Base-by-base conservation (phyloP, 2,113 vertebrate species). In the Ramphastos sulfuratus region DNA sequence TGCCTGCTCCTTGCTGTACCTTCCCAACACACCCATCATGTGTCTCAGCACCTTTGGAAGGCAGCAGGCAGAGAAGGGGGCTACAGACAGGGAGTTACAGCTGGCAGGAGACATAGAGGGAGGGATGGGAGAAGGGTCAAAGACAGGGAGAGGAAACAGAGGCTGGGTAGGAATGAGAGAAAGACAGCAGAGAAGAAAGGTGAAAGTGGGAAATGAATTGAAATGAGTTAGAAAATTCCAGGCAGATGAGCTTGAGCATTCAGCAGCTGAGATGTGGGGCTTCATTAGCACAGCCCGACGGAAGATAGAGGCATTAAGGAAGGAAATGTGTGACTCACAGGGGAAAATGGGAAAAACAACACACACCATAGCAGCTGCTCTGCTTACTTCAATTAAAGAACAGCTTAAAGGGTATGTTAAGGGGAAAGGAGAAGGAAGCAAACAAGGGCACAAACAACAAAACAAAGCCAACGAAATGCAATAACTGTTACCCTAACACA, bases 251-350 rank as follows among this genome's bases (percentile, higher is more conserved):
- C 66, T 82, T 81, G 75, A 95, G 94, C 88, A 76, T 92, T 87
- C 95, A 92, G 95, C 96, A 94, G 93, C 93, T 96, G 93, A 97
- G 93, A 95, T 94, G 93, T 79, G 93, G 95, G 91, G 92, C 94
- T 97, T 97, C 97, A 96, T 97, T 97, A 97, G 93, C 94, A 96
- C 75, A 97, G 91, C 92, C 94, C 56, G 64, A 96, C 37, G 44
- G 95, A 96, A 97, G 97, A 96, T 94, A 94, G 95, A 97, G 97
- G 95, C 95, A 96, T 97, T 97, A 97, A 97, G 96, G 92, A 91
- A 96, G 93, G 95, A 96, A 97, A 97, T 94, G 96, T 96, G 96
- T 93, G 97, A 96, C 84, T 97, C 97, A 97, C 86, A 48, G 75
- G 96, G 97, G 97, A 95, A 95, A 97, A 97, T 89, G 93, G 91